Conservation (phyloP, 2,888 invertebrate genomes). For the Drosophila mimetica region DNA sequence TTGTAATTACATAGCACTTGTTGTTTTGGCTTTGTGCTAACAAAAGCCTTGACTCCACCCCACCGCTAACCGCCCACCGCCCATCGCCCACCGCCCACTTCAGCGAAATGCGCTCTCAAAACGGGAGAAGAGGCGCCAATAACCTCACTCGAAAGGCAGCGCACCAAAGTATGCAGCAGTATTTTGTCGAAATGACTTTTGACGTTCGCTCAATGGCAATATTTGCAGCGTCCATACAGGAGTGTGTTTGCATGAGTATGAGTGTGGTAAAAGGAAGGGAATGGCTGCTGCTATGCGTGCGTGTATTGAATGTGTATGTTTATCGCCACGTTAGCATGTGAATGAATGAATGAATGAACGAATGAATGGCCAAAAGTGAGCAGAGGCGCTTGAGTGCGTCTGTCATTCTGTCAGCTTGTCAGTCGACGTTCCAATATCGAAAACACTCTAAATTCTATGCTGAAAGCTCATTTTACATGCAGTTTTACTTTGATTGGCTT, state of each 20-base stretch:
- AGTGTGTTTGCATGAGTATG: slow-evolving; percentile 1
- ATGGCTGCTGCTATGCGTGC: not conserved
- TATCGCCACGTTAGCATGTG: slow-evolving; percentile 54
- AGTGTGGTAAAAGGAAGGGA: slow-evolving; percentile 1
- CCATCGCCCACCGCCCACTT: not conserved
- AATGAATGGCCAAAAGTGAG: slow-evolving; percentile 35
- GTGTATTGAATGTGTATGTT: slow-evolving; percentile 31
- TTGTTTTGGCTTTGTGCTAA: slow-evolving; percentile 61
- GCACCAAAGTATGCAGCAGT: slow-evolving; percentile 71
- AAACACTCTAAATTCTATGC: slow-evolving; percentile 27
- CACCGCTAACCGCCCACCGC: not conserved
- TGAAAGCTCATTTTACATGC: slow-evolving; percentile 24
- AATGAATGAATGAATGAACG: slow-evolving; percentile 27
- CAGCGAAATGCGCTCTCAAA: slow-evolving; percentile 40
- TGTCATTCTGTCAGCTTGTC: slow-evolving; percentile 10
- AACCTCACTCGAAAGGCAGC: slow-evolving; percentile 64
- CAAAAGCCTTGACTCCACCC: slow-evolving; percentile 45
- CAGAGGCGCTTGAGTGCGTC: slow-evolving; percentile 17
- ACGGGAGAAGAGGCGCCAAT: slow-evolving; percentile 54
- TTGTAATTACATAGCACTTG: slow-evolving; percentile 67
- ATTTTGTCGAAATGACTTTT: slow-evolving; percentile 72
- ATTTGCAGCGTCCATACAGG: slow-evolving; percentile 51
- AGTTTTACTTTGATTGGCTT: slow-evolving; percentile 43
- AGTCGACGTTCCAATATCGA: slow-evolving; percentile 23
- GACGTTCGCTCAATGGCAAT: slow-evolving; percentile 57